phyloP scores from a whole-genome alignment of 2,888 invertebrate genomes.

The Trichopria drosophilae region DNA sequence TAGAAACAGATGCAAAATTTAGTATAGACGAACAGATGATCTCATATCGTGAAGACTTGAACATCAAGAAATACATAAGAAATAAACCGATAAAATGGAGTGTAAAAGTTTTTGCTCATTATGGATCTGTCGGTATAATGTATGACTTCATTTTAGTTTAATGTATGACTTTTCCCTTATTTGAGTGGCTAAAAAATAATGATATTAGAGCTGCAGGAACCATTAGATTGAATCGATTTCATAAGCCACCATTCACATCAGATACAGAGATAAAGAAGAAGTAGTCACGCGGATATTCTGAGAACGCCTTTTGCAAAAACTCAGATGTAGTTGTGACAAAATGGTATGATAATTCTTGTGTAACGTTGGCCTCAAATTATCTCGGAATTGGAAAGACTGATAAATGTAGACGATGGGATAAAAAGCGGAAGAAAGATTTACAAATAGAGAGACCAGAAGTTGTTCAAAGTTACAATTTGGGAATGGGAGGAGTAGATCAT shows the following conservation, averaged over 20 bases:
- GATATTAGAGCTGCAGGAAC: slow-evolving; percentile 29
- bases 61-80: slow-evolving; percentile 42
- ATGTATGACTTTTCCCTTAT: slow-evolving; percentile 33
- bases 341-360: slow-evolving; percentile 20
- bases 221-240: slow-evolving; percentile 30
- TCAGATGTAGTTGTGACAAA: slow-evolving; percentile 14
- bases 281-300: slow-evolving; percentile 12
- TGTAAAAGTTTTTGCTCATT: slow-evolving; percentile 40
- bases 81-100: slow-evolving; percentile 43
- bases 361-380: slow-evolving; percentile 18
- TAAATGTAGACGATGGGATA: too few relatives aligned
- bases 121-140: slow-evolving; percentile 36
- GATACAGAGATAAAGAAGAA: slow-evolving; percentile 16
- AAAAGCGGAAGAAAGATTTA: slow-evolving; percentile 11
- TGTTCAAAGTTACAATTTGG: slow-evolving; percentile 16
- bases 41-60: slow-evolving; percentile 38
- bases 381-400: slow-evolving; percentile 11
- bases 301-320: slow-evolving; percentile 14
- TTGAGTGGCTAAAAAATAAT: slow-evolving; percentile 25
- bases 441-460: slow-evolving; percentile 19
- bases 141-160: slow-evolving; percentile 46
- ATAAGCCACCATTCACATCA: slow-evolving; percentile 17
- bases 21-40: slow-evolving; percentile 47
- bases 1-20: slow-evolving; percentile 6
- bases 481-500: slow-evolving; percentile 22